phyloP scores from a whole-genome alignment of 2,888 invertebrate genomes.

The Patella depressa region DNA sequence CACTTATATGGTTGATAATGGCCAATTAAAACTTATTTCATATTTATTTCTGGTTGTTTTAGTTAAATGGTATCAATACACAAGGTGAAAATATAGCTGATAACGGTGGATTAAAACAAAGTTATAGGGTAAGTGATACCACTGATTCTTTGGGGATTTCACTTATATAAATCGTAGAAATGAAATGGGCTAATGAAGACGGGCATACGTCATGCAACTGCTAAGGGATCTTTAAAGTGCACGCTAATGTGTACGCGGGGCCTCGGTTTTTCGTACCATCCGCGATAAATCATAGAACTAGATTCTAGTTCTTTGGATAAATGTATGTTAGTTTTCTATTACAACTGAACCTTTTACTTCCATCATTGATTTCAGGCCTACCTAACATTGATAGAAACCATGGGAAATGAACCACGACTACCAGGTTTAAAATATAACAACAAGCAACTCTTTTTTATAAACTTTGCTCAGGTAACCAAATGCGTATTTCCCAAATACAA shows the following conservation, averaged over 20 bases:
- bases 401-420: conserved; percentile 55
- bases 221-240: too few species aligned
- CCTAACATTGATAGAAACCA: conserved; percentile 50
- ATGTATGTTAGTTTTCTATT: too few species aligned
- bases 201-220: too few species aligned
- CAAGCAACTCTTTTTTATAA: conserved; percentile 72
- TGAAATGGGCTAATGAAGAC: too few species aligned
- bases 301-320: too few species aligned
- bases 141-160: too few species aligned
- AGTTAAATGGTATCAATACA: conserved; percentile 89
- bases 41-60: not conserved
- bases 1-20: too few species aligned
- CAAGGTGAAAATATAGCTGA: conserved; percentile 97
- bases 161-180: too few species aligned
- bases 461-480: conserved; percentile 75
- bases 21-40: not conserved
- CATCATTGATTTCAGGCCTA: conserved; percentile 54
- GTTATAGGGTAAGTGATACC: conserved; percentile 81
- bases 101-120: conserved; percentile 92
- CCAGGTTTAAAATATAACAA: conserved; percentile 61
- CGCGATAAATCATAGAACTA: too few species aligned
- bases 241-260: too few species aligned
- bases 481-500: not conserved
- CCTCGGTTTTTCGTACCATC: too few species aligned
- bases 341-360: too few species aligned